Evolutionary conservation across 2,888 invertebrate genomes (phyloP).

Genomic region (Cheiracanthium punctorium): DNA sequence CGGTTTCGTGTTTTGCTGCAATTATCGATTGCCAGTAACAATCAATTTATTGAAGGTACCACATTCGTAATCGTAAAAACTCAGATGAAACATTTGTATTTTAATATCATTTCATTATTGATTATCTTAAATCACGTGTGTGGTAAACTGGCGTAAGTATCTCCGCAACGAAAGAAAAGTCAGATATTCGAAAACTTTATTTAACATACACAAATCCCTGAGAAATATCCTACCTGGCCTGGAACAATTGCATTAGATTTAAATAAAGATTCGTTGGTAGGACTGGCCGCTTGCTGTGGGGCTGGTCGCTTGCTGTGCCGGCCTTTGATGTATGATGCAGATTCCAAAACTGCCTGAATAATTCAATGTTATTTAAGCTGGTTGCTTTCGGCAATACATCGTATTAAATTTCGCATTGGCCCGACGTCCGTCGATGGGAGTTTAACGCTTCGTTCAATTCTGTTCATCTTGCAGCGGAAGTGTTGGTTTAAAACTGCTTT

Average conservation of each 20-base stretch:
- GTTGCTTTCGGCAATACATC: slow-evolving; percentile 16
- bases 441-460: too few species aligned
- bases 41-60: too few species aligned
- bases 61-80: too few species aligned
- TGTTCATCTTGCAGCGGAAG: too few species aligned
- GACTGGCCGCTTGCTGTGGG: neutral
- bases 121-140: neutral
- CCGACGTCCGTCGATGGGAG: neutral
- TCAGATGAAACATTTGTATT: too few species aligned
- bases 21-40: too few species aligned
- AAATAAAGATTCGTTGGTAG: neutral
- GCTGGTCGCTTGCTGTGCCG: too few species aligned
- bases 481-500: too few species aligned
- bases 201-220: neutral
- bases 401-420: slow-evolving; percentile 45
- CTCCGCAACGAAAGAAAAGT: neutral
- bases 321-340: slow-evolving; percentile 37
- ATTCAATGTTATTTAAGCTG: slow-evolving; percentile 29
- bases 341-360: slow-evolving; percentile 35
- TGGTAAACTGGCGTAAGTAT: neutral
- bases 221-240: neutral
- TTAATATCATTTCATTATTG: too few species aligned
- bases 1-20: too few species aligned
- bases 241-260: neutral
- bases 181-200: neutral